These are phyloP conservation scores for Callocephalon fimbriatum DNA, from an alignment of 2,113 vertebrate species.

Conservation along the genomic window DNA sequence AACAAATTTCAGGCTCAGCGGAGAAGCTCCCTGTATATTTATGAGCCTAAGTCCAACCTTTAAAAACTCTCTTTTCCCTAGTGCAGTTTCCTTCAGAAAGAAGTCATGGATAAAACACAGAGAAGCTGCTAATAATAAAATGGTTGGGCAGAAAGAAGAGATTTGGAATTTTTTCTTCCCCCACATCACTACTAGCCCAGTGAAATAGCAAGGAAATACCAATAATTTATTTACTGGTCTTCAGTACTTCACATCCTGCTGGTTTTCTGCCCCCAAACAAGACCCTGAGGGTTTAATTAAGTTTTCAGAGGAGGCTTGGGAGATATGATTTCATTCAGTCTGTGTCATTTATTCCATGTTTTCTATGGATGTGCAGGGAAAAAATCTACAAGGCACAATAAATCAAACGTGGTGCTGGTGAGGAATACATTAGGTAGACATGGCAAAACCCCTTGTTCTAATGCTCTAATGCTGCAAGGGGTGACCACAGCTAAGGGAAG, in stretches of 20 bases:
- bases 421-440: background rate
- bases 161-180: background rate
- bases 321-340: conserved; percentile 25
- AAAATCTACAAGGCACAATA: background rate
- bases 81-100: background rate
- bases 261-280: conserved; percentile 54
- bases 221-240: conserved; percentile 58
- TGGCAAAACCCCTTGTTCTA: background rate
- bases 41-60: conserved; percentile 25
- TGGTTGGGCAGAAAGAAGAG: conserved; percentile 28
- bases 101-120: conserved; percentile 38
- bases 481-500: background rate
- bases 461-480: background rate
- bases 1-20: background rate
- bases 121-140: conserved; percentile 53
- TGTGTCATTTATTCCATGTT: conserved; percentile 33
- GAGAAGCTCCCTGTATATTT: conserved; percentile 50
- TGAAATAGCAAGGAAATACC: background rate
- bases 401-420: background rate
- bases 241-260: conserved; percentile 13
- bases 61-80: conserved; percentile 44
- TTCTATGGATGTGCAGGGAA: background rate
- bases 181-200: background rate
- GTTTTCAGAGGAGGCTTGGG: conserved; percentile 40
- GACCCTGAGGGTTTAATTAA: conserved; percentile 65